A percentile compares a stretch with the other conserved stretches of the same genome.
Conservation (phyloP, 2,888 invertebrate species). For the Pilophorus perplexus region DNA sequence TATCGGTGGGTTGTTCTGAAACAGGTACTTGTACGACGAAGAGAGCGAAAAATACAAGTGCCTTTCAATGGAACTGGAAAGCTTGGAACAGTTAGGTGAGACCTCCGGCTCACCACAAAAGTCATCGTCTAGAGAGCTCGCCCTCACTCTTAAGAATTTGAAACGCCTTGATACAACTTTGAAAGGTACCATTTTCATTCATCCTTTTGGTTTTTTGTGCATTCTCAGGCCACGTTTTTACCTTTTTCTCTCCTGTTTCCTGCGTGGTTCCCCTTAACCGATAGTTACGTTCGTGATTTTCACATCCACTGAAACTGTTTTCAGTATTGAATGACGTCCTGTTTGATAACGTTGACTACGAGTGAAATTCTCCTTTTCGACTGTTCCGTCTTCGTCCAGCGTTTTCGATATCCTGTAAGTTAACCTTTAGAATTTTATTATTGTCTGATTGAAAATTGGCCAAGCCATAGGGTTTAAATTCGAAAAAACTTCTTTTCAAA, state of each 20-base stretch:
- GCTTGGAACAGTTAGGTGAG: constrained; percentile 45
- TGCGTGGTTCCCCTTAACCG: too few relatives aligned
- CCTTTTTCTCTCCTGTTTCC: constrained; percentile 1
- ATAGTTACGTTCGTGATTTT: too few relatives aligned
- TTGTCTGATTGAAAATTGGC: background rate
- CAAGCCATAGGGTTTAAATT: background rate
- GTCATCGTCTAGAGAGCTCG: constrained; percentile 48
- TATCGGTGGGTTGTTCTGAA: background rate
- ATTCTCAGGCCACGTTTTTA: too few relatives aligned
- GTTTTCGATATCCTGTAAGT: background rate
- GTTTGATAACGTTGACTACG: constrained; percentile 48
- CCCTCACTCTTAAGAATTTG: constrained; percentile 48
- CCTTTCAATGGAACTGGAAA: constrained; percentile 45
- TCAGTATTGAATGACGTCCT: constrained; percentile 49
- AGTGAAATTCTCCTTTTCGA: constrained; percentile 29
- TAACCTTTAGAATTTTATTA: background rate
- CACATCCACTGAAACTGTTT: too few relatives aligned
- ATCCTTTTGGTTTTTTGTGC: too few relatives aligned
- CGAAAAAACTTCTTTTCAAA: too few relatives aligned
- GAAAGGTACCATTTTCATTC: constrained; percentile 47
- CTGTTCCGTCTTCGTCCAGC: constrained; percentile 8
- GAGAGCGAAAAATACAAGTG: constrained; percentile 47
- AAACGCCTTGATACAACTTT: constrained; percentile 48
- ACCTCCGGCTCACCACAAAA: constrained; percentile 46
- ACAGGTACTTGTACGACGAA: constrained; percentile 47